A percentile compares a stretch with the other conserved stretches of the same genome.
Evolutionary conservation across 2,113 vertebrate species (phyloP).

Genomic region (Melierax canorus): DNA sequence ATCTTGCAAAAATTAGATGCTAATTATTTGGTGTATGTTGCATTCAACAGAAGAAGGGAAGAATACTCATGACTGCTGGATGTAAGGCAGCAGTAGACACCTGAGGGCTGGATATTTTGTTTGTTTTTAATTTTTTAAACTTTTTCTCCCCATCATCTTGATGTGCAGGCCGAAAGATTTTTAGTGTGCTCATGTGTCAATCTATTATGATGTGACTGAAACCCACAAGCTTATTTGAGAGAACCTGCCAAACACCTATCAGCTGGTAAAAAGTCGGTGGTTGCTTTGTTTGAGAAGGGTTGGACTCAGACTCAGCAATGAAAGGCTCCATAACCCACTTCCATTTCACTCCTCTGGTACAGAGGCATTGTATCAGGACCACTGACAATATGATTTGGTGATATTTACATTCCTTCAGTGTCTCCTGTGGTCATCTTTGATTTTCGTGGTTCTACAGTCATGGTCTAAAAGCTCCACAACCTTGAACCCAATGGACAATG

Average conservation of each 20-base stretch:
- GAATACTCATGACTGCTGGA: not conserved
- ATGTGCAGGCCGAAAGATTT: not conserved
- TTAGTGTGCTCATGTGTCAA: not conserved
- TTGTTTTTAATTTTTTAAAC: not conserved
- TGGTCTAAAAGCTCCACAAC: not conserved
- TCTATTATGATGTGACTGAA: not conserved
- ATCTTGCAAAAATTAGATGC: rapidly evolving
- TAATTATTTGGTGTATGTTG: not conserved
- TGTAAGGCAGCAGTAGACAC: not conserved
- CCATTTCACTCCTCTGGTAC: not conserved
- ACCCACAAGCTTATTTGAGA: not conserved
- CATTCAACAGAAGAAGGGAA: not conserved
- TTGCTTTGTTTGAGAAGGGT: not conserved
- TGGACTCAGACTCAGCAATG: not conserved
- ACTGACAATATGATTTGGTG: too few species aligned
- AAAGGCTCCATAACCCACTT: not conserved
- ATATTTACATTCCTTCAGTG: not conserved
- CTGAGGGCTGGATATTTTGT: not conserved
- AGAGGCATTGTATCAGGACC: not conserved
- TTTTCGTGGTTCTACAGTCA: not conserved
- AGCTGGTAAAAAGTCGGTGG: not conserved
- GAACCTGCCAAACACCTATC: not conserved
- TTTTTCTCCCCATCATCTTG: not conserved
- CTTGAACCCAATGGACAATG: not conserved
- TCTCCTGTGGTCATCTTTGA: not conserved